Evolutionary conservation across 1,140 invertebrate species (phyloP).

Genomic region (Pseudomyrmex flavicornis): DNA sequence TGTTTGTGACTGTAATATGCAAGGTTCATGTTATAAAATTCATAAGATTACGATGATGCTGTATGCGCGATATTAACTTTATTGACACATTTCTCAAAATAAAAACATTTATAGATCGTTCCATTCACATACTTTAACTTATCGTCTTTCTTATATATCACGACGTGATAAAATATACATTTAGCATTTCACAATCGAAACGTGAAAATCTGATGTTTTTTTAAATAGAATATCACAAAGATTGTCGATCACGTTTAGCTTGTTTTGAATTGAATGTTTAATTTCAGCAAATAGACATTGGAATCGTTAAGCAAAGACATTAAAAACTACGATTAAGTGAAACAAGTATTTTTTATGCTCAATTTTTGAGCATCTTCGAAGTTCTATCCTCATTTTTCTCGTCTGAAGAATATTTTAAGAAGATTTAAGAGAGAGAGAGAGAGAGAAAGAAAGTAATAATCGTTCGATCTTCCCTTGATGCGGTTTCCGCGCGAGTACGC

Average conservation of each 20-base stretch:
- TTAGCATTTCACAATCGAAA: not conserved
- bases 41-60: not conserved
- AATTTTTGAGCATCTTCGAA: too few species aligned
- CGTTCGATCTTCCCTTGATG: conserved; percentile 1
- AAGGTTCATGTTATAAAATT: conserved; percentile 8
- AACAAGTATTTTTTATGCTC: conserved; percentile 2
- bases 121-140: conserved; percentile 9
- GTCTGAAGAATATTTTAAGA: not conserved
- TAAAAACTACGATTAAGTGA: not conserved
- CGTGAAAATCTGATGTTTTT: too few species aligned
- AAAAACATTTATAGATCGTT: conserved; percentile 9
- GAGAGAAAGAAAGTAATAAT: not conserved
- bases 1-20: not conserved
- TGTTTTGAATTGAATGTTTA: too few species aligned
- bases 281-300: too few species aligned
- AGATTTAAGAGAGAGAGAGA: not conserved
- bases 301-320: too few species aligned
- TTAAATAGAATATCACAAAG: not conserved
- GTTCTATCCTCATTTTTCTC: too few species aligned
- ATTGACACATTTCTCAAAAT: conserved; percentile 7
- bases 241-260: too few species aligned
- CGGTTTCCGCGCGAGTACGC: not conserved
- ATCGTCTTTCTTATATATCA: not conserved
- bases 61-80: conserved; percentile 4
- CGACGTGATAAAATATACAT: conserved; percentile 10